Evolutionary conservation across 2,888 invertebrate genomes (phyloP), one percentile per base, ranked within the genome.

Genomic region (Lochmaea capreae): DNA sequence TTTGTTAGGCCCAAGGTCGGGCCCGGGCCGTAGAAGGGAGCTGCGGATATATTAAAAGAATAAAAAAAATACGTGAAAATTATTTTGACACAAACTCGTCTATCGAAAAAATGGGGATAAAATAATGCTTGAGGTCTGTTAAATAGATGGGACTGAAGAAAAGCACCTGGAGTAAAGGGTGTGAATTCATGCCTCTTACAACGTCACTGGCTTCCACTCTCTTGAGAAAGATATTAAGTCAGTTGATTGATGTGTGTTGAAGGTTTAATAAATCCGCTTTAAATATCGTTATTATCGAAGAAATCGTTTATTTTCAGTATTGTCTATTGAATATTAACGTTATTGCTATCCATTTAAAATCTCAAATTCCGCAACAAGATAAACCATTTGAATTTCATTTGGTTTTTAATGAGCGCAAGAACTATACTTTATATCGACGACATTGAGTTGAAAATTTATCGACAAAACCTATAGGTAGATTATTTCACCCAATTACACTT

Each of bases 291-390:
- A 59, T 26, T 26, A 59, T 33, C 12, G 22, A 26, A 11, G 12
- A n/a, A 12, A 12, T 59, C 33, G 33, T 59, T 59, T 59, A 59
- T 33, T 59, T 33, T 59, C 33, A 26, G 59, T n/a, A 59, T 59
- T 59, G 59, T 59, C 22, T 59, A 59, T n/a, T 59, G 33, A 59
- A 59, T 59, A 59, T 59, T 59, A 59, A 59, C 59, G 8, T 14
- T 59, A 59, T 59, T 59, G 12, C 22, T 16, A 26, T 59, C 26
- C 26, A 59, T 26, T 59, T 59, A 9, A 33, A 33, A 59, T 59
- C 59, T 59, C 33, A 16, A 59, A 59, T 26, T 59, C 59, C 33
- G 59, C 59, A 26, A 59, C 26, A 26, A 26, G 22, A 33, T 33
- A 26, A 16, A 52, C 22, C n/a, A n/a, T 59, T 59, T 59, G 33